Base-by-base conservation (phyloP, 2,797 vertebrate species). In the Brachymystax lenok region DNA sequence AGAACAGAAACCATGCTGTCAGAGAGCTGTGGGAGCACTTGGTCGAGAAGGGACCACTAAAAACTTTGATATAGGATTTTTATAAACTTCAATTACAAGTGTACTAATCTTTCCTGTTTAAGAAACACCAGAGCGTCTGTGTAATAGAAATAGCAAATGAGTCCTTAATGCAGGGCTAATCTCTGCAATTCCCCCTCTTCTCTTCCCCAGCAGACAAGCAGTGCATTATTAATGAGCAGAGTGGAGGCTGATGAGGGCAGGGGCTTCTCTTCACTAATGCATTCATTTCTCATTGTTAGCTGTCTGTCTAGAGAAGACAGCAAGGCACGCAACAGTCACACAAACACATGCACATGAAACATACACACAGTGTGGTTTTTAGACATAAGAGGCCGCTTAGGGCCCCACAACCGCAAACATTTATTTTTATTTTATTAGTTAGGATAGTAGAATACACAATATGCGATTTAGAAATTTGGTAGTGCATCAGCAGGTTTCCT, bases 181-280 rank as follows among this genome's bases (percentile, higher is more conserved):
- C 88, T 89, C 83, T 59, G 80, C 84, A 86, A 88, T 81, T 73
- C 87, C 85, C 83, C 88, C 85, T 87, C 83, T 83, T 88, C 88
- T 86, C 84, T 76, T 82, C 84, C 21, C 21, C n/a, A 12, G 59
- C 59, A 63, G 40, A 46, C 40, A 46, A 21, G 21, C 89, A 87
- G 86, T 91, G 86, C 83, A 91, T 92, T 92, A 92, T 93, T 93
- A 93, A 93, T 92, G 89, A 83, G 68, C 74, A 86, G 88, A 82
- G 86, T 82, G 85, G 82, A 46, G 40, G 10, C 81, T 87, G 88
- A 85, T 88, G 84, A 92, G 88, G 79, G 78, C 82, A 76, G 87
- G 86, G 88, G 87, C 89, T 85, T 88, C 87, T 88, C 81, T 80
- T 79, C 87, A 33, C 90, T 87, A 92, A 91, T 93, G 91, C 54